Conservation (phyloP, 2,888 invertebrate species). For the Cecidostiba fungosa region DNA sequence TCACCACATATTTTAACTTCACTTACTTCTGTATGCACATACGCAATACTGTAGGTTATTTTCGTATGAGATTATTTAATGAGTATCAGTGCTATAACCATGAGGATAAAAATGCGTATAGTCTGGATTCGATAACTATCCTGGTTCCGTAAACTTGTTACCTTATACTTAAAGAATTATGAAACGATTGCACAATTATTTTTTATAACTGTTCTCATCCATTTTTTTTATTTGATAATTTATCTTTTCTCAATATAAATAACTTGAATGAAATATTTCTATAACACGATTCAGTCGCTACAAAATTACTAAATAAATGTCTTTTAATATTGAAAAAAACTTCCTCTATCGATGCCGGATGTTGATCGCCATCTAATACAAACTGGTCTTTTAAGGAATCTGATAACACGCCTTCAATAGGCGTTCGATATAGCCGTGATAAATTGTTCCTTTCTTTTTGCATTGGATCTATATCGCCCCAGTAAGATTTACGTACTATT, state of each 20-base stretch:
- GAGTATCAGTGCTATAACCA: neutral
- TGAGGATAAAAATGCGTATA: neutral
- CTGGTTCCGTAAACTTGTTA: neutral
- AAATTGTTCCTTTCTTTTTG: neutral
- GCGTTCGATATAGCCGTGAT: neutral
- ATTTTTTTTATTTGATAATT: neutral
- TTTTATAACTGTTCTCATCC: neutral
- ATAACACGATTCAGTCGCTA: neutral
- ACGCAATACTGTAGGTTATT: neutral
- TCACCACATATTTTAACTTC: neutral
- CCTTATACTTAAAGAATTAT: neutral
- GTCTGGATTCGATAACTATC: neutral
- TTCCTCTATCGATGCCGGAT: neutral
- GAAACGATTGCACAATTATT: neutral
- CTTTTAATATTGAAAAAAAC: neutral
- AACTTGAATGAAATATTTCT: neutral
- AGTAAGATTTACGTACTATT: neutral
- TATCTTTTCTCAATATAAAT: neutral
- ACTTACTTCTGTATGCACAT: neutral
- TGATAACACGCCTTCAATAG: neutral
- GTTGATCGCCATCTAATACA: neutral
- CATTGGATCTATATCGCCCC: neutral
- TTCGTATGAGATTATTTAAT: neutral
- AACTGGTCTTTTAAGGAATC: neutral
- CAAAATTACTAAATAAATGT: neutral